Percentiles rank a stretch among this genome's conserved stretches.
These are phyloP conservation scores for Monochamus alternatus DNA, from an alignment of 2,888 invertebrate genomes.

Conservation along the genomic window DNA sequence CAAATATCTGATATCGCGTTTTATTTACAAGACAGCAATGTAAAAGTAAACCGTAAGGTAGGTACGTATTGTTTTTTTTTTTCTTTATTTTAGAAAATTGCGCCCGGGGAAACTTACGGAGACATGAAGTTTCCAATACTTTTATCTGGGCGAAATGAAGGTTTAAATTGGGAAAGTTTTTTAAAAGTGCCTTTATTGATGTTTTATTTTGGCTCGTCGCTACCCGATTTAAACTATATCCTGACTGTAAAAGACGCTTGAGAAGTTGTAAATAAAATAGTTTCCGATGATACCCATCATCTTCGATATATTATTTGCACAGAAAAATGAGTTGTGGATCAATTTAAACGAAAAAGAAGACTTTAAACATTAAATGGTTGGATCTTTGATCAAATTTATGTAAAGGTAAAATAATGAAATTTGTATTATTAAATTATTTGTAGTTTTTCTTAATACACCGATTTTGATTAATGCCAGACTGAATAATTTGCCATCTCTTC, in stretches of 20 bases:
- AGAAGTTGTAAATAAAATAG: conserved; percentile 21
- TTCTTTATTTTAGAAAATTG: neutral
- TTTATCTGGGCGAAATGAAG: conserved; percentile 1
- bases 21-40: no score
- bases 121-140: neutral
- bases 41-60: neutral
- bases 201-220: conserved; percentile 22
- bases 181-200: neutral
- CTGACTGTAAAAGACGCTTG: conserved; percentile 6
- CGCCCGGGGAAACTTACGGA: neutral
- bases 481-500: no score
- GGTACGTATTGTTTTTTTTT: neutral
- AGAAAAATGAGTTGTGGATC: no score
- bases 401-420: no score
- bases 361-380: no score
- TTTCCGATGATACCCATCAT: conserved; percentile 14
- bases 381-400: no score
- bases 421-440: no score
- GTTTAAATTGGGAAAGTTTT: conserved; percentile 9
- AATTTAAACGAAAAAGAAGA: no score
- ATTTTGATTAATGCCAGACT: no score
- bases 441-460: no score
- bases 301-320: neutral
- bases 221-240: conserved; percentile 16
- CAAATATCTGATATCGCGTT: no score